Evolutionary conservation across 2,797 vertebrate genomes (phyloP), one percentile per base, ranked within the genome.

Genomic region (Anguilla anguilla): DNA sequence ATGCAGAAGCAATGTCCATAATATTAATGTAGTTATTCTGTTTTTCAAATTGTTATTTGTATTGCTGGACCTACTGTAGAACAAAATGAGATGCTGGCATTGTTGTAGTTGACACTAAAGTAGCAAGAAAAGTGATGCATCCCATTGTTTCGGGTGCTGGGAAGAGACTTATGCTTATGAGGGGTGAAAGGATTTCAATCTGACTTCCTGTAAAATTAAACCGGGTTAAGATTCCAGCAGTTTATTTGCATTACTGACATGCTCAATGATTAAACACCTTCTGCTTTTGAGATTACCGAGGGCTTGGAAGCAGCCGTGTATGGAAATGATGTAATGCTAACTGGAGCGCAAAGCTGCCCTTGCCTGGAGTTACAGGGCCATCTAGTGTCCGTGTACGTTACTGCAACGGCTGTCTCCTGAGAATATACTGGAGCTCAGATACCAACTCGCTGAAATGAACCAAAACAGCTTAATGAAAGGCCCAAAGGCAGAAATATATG

Each of bases 211-310:
- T 35, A 77, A 83, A 88, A 88, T 88, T 88, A 85, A 85, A 85
- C 46, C 87, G 77, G 67, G 87, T 88, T 88, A 55, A 85, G 87
- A 77, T 89, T 86, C 88, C 57, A 84, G 89, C 57, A 64, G 81
- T 86, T 89, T 89, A 86, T 91, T 89, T 59, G 17, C 86, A 86
- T 87, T 86, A 46, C 88, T 86, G 87, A 88, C 90, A 89, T 88
- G 88, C 85, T 87, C 87, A 15, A 86, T 91, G 90, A 91, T 89
- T 90, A 92, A 91, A 85, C 89, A 91, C 86, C 90, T 87, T 92
- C 89, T 90, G 90, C 91, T 90, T 88, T 88, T 77, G 88, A 91
- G 91, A 90, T 91, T 90, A 88, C 86, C 10, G 69, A 83, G 82
- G 69, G 39, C 85, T 57, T 69, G 85, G 81, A 89, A 74, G 82